Percentiles rank a stretch among this genome's conserved stretches.
phyloP scores from a whole-genome alignment of 2,797 vertebrate genomes.

The Xenopus petersii region DNA sequence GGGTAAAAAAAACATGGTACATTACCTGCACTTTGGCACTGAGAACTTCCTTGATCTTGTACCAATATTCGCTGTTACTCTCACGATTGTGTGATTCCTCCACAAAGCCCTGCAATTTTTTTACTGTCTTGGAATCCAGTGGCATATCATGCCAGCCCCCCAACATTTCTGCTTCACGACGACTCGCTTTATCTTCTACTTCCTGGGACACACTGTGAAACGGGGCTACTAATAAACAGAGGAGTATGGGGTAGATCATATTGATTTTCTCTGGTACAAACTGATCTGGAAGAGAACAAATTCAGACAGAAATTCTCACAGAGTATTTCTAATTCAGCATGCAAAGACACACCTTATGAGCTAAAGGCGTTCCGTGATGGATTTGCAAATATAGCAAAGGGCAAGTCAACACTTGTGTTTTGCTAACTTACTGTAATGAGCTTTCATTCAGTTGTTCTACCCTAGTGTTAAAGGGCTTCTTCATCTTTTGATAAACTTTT shows the following conservation, averaged over 20 bases:
- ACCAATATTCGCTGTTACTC: background rate
- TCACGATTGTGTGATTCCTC: background rate
- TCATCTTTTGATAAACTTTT: too few relatives aligned
- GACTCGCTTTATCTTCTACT: background rate
- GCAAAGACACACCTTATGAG: background rate
- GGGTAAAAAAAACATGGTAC: too few relatives aligned
- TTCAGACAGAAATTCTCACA: background rate
- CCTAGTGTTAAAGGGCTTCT: too few relatives aligned
- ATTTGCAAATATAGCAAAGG: background rate
- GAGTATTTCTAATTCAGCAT: background rate
- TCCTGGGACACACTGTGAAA: background rate
- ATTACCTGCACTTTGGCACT: background rate
- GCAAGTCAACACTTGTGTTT: background rate
- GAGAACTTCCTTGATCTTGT: background rate
- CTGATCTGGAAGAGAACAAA: background rate
- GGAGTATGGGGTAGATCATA: background rate
- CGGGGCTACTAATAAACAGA: background rate
- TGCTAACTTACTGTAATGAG: background rate
- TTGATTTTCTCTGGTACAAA: background rate
- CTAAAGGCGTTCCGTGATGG: background rate
- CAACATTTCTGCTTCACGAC: too few relatives aligned
- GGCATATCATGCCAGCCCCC: background rate
- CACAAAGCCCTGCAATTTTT: background rate
- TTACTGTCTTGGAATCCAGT: background rate
- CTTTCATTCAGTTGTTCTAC: too few relatives aligned